Evolutionary conservation across 2,888 invertebrate species (phyloP).

Genomic region (Epinotia bilunana): DNA sequence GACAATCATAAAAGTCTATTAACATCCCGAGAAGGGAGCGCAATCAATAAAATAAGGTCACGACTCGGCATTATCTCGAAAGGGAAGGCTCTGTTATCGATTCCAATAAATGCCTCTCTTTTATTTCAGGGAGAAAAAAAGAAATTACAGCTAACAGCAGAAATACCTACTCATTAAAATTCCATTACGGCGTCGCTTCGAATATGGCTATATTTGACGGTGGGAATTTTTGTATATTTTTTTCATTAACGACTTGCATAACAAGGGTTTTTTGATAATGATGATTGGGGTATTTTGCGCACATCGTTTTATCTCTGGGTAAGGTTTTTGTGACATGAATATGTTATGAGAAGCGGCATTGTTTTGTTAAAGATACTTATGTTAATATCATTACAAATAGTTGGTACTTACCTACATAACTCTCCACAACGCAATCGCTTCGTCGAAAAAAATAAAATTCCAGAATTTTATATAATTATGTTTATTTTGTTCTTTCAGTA

Average conservation of each 20-base stretch:
- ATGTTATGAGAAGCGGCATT: not conserved
- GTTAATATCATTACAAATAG: too few relatives aligned
- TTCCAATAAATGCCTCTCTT: slow-evolving; percentile 68
- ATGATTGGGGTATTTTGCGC: slow-evolving; percentile 25
- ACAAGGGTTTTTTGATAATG: slow-evolving; percentile 42
- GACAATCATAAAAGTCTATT: slow-evolving; percentile 46
- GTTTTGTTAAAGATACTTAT: not conserved
- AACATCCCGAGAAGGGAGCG: slow-evolving; percentile 42
- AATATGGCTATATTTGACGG: slow-evolving; percentile 54
- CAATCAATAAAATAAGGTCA: slow-evolving; percentile 65
- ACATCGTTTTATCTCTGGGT: not conserved
- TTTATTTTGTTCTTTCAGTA: too few relatives aligned
- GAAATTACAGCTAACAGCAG: slow-evolving; percentile 67
- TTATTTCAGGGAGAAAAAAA: slow-evolving; percentile 64
- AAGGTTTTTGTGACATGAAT: slow-evolving; percentile 12
- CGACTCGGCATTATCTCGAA: slow-evolving; percentile 60
- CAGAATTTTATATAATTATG: too few relatives aligned
- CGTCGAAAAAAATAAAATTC: too few relatives aligned
- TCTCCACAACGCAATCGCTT: too few relatives aligned
- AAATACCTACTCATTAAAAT: slow-evolving; percentile 80
- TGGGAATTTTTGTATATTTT: slow-evolving; percentile 39
- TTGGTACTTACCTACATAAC: too few relatives aligned
- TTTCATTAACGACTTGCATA: slow-evolving; percentile 42
- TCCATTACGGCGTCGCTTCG: slow-evolving; percentile 68
- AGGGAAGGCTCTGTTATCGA: slow-evolving; percentile 64